Percentiles rank a stretch among this genome's conserved stretches.
These are phyloP conservation scores for Eristalinus sepulchralis DNA, from an alignment of 2,888 invertebrate genomes.

Conservation along the genomic window DNA sequence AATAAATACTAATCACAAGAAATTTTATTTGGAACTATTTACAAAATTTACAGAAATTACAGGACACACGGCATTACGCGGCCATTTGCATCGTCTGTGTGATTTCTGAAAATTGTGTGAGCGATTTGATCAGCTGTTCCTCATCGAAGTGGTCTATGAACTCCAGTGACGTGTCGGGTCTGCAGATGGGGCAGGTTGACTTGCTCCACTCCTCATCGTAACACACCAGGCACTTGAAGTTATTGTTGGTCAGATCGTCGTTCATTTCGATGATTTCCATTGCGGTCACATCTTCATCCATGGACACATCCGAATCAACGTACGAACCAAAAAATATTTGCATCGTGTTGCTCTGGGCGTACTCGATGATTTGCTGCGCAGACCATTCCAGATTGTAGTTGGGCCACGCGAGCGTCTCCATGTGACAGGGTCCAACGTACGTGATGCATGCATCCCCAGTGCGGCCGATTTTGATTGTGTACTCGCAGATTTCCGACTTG, in stretches of 20 bases:
- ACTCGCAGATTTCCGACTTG: conserved; percentile 60
- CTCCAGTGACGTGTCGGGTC: neutral
- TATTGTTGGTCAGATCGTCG: neutral
- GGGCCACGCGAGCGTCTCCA: neutral
- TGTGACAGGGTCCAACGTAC: conserved; percentile 57
- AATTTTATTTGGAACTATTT: neutral
- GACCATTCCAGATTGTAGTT: conserved; percentile 39
- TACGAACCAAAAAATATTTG: conserved; percentile 70
- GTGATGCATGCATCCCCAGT: conserved; percentile 54
- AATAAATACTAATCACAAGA: neutral
- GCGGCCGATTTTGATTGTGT: conserved; percentile 60
- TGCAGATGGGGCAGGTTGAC: neutral
- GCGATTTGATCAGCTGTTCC: neutral
- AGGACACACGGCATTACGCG: neutral
- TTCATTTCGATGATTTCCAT: neutral
- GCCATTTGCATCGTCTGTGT: neutral
- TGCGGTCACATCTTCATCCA: conserved; percentile 27
- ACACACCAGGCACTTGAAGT: neutral
- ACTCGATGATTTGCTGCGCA: conserved; percentile 18
- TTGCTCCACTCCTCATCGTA: neutral
- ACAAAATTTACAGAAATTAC: neutral
- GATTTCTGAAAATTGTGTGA: neutral
- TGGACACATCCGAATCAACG: conserved; percentile 49
- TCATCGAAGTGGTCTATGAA: neutral
- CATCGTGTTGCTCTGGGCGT: conserved; percentile 49